Conservation (phyloP, 2,797 vertebrate species). For the Sebastes nivosus region DNA sequence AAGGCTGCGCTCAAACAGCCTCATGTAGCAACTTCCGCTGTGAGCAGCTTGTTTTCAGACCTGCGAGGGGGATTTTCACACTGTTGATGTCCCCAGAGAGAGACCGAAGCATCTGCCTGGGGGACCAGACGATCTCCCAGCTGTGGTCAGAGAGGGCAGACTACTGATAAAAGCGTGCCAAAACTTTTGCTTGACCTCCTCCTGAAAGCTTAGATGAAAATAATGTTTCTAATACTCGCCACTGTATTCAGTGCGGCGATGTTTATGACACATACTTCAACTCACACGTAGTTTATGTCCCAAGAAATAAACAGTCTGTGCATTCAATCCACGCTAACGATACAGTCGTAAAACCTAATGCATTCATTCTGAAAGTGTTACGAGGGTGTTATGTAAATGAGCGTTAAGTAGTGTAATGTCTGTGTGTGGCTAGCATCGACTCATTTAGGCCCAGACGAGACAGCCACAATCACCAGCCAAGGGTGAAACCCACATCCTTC, state of each 20-base stretch:
- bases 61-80: conserved; percentile 72
- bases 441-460: conserved; percentile 74
- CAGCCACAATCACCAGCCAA: conserved; percentile 79
- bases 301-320: neutral
- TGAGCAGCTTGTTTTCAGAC: conserved; percentile 70
- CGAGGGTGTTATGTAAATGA: conserved; percentile 51
- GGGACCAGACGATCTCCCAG: conserved; percentile 54
- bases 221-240: conserved; percentile 1
- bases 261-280: neutral
- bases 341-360: neutral
- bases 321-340: conserved; percentile 15
- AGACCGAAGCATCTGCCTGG: conserved; percentile 57
- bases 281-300: neutral
- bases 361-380: conserved; percentile 38
- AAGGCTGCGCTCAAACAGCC: conserved; percentile 77
- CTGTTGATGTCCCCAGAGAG: conserved; percentile 69
- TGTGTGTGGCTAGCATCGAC: conserved; percentile 56
- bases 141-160: conserved; percentile 43
- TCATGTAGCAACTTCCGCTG: conserved; percentile 80
- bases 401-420: conserved; percentile 34
- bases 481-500: conserved; percentile 82
- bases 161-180: conserved; percentile 38
- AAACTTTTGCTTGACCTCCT: conserved; percentile 26
- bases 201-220: conserved; percentile 32
- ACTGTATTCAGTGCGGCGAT: neutral